Conservation (phyloP, 2,888 invertebrate genomes). For the Caradrina kadenii region DNA sequence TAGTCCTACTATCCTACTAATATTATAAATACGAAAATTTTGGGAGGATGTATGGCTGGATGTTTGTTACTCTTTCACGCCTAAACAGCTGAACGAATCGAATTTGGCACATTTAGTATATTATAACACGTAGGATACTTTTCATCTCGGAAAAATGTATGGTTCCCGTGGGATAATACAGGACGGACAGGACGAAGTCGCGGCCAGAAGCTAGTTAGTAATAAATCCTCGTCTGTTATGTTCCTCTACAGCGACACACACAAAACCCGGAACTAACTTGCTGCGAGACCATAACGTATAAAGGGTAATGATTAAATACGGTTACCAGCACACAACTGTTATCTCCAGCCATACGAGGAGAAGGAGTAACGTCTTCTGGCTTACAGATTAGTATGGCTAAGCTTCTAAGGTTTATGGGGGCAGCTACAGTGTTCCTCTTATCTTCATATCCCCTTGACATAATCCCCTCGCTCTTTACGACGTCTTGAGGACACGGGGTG, state of each 20-base stretch:
- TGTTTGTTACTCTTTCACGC: no score
- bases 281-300: background rate
- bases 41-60: no score
- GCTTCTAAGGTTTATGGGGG: slow-evolving; percentile 8
- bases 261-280: background rate
- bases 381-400: slow-evolving; percentile 1
- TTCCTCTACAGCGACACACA: background rate
- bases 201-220: background rate
- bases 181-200: no score
- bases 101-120: no score
- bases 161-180: no score
- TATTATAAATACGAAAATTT: no score
- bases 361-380: background rate
- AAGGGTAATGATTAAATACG: background rate
- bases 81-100: no score
- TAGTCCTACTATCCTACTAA: no score
- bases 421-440: slow-evolving; percentile 8
- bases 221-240: background rate
- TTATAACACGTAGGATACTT: no score
- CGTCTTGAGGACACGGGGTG: slow-evolving; percentile 18
- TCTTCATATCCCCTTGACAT: slow-evolving; percentile 31
- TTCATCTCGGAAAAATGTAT: no score
- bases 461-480: slow-evolving; percentile 28
- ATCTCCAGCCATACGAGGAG: background rate
- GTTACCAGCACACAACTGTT: background rate